Base-by-base conservation (phyloP, 2,797 vertebrate species). In the Triplophysa yarkandensis region DNA sequence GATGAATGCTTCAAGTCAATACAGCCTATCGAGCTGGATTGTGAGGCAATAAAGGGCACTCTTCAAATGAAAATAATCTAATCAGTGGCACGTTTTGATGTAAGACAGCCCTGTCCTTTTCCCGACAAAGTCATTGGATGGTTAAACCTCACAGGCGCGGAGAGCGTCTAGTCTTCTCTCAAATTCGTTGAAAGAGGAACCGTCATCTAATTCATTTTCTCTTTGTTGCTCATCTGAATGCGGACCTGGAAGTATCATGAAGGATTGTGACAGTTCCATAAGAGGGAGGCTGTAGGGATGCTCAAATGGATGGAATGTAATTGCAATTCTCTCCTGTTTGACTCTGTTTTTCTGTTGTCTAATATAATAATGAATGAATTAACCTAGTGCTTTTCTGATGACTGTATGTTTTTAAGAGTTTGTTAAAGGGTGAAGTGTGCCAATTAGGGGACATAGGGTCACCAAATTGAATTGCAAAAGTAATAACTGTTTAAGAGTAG, bases 391-490 rank as follows among this genome's bases (percentile, higher is more conserved):
- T 21, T 63, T n/a, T 2, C 60, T 63, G 44, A 71, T 71, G 57
- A 61, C 48, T 61, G 36, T 70, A 30, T 60, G n/a, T 8, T 57
- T 78, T 81, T 78, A 75, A 76, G 61, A 69, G 39, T 36, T 28
- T 64, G 46, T 43, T 50, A 52, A 54, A 63, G n/a, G 25, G 4
- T 54, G 50, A 52, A 52, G 50, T 7, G 23, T 54, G 23, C 27
- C 4, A 54, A 25, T 54, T 14, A 10, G 4, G 50, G 27, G 50
- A 13, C 23, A 54, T 5, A 5, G 21, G 11, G 50, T 52, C 23
- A 11, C 10, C 9, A 48, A 52, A 52, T 52, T 19, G 21, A 52
- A 13, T 23, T 52, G 48, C 10, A 23, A 23, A 23, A 21, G 48
- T 23, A 52, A 52, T 52, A 4, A 50, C 21, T 50, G 48, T 11